phyloP scores from a whole-genome alignment of 2,113 vertebrate species.

The Coturnix japonica region DNA sequence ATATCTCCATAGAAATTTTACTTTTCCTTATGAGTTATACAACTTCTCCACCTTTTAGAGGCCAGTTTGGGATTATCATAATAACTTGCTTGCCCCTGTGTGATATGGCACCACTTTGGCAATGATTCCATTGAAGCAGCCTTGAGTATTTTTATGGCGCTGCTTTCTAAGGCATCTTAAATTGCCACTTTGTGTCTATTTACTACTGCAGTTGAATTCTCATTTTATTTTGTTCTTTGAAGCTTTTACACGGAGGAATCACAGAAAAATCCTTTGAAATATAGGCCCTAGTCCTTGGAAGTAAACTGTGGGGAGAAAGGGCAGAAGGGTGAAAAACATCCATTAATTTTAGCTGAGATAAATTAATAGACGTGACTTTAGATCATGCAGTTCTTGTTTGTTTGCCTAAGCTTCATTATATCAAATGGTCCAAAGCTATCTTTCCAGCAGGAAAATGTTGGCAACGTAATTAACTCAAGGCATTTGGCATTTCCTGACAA shows the following conservation, averaged over 20 bases:
- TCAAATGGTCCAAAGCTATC: slow-evolving; percentile 1
- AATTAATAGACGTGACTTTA: slow-evolving; percentile 7
- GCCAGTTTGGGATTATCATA: background rate
- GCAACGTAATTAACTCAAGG: slow-evolving; percentile 45
- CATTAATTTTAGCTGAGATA: background rate
- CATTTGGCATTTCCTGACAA: slow-evolving; percentile 57
- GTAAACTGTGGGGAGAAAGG: background rate
- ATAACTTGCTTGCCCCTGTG: background rate
- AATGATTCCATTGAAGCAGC: background rate
- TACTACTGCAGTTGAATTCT: background rate
- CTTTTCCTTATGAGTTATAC: background rate
- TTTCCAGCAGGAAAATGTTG: slow-evolving; percentile 46
- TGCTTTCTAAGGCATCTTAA: background rate
- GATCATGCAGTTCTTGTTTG: slow-evolving; percentile 37
- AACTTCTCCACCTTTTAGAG: background rate
- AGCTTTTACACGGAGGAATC: background rate
- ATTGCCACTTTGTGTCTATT: background rate
- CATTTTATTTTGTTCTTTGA: background rate
- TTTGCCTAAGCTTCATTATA: slow-evolving; percentile 37
- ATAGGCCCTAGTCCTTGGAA: background rate
- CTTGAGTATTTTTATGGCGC: background rate
- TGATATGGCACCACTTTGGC: background rate
- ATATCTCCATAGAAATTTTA: background rate
- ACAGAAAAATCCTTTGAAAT: background rate
- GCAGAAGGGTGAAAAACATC: background rate